Evolutionary conservation across 2,797 vertebrate genomes (phyloP), one percentile per base, ranked within the genome.

Genomic region (Lithobates sylvaticus): DNA sequence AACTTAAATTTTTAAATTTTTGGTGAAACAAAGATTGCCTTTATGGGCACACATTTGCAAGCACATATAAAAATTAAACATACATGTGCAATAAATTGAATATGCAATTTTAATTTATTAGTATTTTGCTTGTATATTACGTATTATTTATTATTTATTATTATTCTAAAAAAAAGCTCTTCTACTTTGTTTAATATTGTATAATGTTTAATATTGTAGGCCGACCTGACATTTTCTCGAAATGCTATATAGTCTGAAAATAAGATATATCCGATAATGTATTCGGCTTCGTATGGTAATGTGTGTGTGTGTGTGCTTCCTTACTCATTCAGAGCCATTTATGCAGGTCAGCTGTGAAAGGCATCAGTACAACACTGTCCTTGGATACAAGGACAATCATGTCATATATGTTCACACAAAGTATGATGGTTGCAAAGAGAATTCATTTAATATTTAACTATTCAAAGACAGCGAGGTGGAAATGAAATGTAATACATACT

Each of bases 351-450:
- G 13, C 21, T 10, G 32, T 80, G 67, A 80, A 70, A 64, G 67
- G 18, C 39, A 50, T 27, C 29, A 32, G 26, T 67, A 67, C 44
- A 50, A 61, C 39, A 50, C 18, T 50, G 65, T 50, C 65, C 78
- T 80, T 80, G 65, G 78, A 69, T 50, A 23, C 65, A 80, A 70
- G 78, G 65, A 70, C 65, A 80, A 13, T 10, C 32, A 78, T 23
- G 34, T 26, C 15, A 64, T 69, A 67, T 68, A 9, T 23, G 44
- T 77, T 64, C 27, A 64, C 58, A 44, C 23, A 26, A 18, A 64
- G 5, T 64, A 64, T n/a, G 61, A 67, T 27, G n/a, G 26, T n/a
- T 29, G 7, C 34, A 79, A 68, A 27, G 26, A 9, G 12, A 32
- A 69, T 69, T 78, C 39, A 70, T 69, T 21, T 29, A 67, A 65